Conservation (phyloP, 2,888 invertebrate genomes). For the Agrochola lota region DNA sequence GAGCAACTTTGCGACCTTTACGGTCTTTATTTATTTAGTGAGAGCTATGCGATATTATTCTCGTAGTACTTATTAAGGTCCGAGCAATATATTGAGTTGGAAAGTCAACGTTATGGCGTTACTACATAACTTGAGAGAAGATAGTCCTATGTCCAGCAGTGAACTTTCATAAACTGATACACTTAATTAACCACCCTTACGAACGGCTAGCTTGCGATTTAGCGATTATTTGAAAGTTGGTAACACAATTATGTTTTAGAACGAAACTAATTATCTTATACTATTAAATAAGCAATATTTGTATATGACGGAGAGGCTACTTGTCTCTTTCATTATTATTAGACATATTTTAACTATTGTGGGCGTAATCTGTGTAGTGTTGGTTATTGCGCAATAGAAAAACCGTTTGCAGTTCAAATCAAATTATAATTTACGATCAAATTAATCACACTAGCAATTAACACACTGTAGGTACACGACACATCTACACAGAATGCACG, state of each 20-base stretch:
- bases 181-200: not conserved
- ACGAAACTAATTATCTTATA: not conserved
- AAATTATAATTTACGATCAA: too few species aligned
- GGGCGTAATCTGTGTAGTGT: too few species aligned
- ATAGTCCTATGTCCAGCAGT: not conserved
- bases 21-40: slow-evolving; percentile 23
- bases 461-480: too few species aligned
- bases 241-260: not conserved
- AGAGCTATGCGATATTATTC: slow-evolving; percentile 2
- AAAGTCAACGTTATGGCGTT: slow-evolving; percentile 9
- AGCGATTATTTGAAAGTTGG: not conserved
- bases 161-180: not conserved
- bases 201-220: not conserved
- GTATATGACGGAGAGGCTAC: too few species aligned
- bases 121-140: not conserved
- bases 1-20: slow-evolving; percentile 6
- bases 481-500: too few species aligned
- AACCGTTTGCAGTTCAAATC: too few species aligned
- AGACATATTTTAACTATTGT: too few species aligned
- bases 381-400: too few species aligned
- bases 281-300: too few species aligned
- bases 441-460: too few species aligned
- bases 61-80: not conserved
- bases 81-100: slow-evolving; percentile 12
- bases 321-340: too few species aligned